Evolutionary conservation across 2,113 vertebrate species (phyloP).

Genomic region (Xenus cinereus): DNA sequence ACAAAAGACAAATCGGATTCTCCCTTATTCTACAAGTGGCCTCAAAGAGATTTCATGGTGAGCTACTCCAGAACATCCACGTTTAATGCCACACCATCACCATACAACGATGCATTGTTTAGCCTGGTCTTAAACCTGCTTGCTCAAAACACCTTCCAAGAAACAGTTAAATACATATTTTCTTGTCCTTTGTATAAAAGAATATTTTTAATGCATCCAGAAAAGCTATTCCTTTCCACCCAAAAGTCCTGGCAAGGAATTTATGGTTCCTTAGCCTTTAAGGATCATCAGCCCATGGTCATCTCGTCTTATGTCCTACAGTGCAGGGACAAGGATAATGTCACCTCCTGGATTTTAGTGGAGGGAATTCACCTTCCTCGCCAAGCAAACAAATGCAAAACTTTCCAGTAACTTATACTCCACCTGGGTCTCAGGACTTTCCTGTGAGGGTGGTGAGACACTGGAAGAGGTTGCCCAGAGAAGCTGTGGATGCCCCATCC

Average conservation of each 20-base stretch:
- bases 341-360: background rate
- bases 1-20: background rate
- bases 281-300: background rate
- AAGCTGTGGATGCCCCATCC: background rate
- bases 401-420: background rate
- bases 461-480: background rate
- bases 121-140: background rate
- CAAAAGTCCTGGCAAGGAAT: background rate
- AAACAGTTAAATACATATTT: background rate
- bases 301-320: background rate
- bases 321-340: background rate
- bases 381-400: background rate
- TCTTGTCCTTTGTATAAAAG: background rate
- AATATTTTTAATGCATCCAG: background rate
- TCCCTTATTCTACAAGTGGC: background rate
- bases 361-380: background rate
- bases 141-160: background rate
- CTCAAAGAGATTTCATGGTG: background rate
- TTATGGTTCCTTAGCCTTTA: background rate
- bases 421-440: background rate
- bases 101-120: fast-evolving
- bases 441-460: background rate
- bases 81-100: background rate
- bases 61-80: background rate
- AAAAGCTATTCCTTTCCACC: background rate